Base-by-base conservation (phyloP, 2,888 invertebrate species). In the Chesias legatella region DNA sequence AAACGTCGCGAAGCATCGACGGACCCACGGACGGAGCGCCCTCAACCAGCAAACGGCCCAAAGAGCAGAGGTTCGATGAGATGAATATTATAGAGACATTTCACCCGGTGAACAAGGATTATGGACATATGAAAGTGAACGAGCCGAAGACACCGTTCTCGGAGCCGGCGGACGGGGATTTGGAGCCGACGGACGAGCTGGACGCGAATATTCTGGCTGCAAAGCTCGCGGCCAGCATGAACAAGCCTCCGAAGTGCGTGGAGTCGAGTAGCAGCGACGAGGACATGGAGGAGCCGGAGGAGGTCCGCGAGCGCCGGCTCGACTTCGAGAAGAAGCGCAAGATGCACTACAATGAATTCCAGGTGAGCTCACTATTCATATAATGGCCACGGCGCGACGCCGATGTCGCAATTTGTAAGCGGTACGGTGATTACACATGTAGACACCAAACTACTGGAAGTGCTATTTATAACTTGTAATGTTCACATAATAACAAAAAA, bases 41-140 rank as follows among this genome's bases (percentile, higher is more conserved):
- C 35, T 82, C 85, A 5, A 79, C 86, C 6, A 88, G 88, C 55
- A 84, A 84, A 53, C 76, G 85, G 46, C 53, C 79, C 42, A 91
- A 91, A 68, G 91, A 91, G 72, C 91, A 96, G 69, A 95, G 97
- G 90, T 98, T 96, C 90, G 99, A 99, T 82, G 99, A 99, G 89
- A 96, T 98, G 93, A 99, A 99, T 85, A 99, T 99, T 56, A 91
- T 99, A 62, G 98, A 98, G 56, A 99, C 99, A 0, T 93, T 98
- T 67, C 99, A 99, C 89, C 99, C 99, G 26, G 91, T 95, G 10
- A 97, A 97, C 77, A 99, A 99, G 88, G 99, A 99, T 84, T 99
- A 99, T 82, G 99, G 99, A 6, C 98, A 98, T 71, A 99, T 99
- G 98, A 99, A 99, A 85, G 81, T 86, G 23, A 96, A 97, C 65